A percentile compares a stretch with the other conserved stretches of the same genome.
Evolutionary conservation across 2,888 invertebrate species (phyloP).

Genomic region (Amphimallon solstitiale): DNA sequence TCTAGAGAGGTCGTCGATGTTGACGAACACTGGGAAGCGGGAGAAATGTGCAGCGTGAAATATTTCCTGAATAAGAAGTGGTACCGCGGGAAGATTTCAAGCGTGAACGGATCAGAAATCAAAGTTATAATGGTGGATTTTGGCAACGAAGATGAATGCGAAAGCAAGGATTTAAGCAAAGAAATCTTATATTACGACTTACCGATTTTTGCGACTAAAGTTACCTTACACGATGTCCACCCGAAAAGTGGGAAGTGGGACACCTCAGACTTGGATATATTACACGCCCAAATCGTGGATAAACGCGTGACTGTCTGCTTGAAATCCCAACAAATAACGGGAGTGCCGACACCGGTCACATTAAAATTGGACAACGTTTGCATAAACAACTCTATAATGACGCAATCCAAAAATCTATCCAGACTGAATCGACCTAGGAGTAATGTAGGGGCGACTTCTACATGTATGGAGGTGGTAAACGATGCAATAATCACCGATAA

Average conservation of each 20-base stretch:
- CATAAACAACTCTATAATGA: slow-evolving; percentile 35
- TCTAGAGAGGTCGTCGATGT: slow-evolving; percentile 63
- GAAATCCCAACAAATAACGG: slow-evolving; percentile 45
- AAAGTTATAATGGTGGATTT: slow-evolving; percentile 76
- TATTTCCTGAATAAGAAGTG: slow-evolving; percentile 74
- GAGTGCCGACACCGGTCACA: slow-evolving; percentile 56
- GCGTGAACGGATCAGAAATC: slow-evolving; percentile 55
- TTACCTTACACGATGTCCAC: slow-evolving; percentile 67
- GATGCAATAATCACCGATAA: not conserved
- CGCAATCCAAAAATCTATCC: slow-evolving; percentile 33
- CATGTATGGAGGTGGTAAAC: not conserved
- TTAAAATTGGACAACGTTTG: slow-evolving; percentile 52
- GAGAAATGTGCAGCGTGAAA: slow-evolving; percentile 75
- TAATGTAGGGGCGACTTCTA: not conserved
- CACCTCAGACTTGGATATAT: slow-evolving; percentile 68
- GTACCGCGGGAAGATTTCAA: slow-evolving; percentile 75
- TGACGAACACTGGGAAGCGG: slow-evolving; percentile 65
- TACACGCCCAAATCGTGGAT: slow-evolving; percentile 63
- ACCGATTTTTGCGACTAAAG: slow-evolving; percentile 74
- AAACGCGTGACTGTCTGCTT: slow-evolving; percentile 45
- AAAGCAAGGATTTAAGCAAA: slow-evolving; percentile 69
- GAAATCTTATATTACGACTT: slow-evolving; percentile 72
- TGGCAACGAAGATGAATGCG: slow-evolving; percentile 78
- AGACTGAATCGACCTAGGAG: not conserved
- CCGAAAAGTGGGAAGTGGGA: slow-evolving; percentile 66